A percentile compares a stretch with the other conserved stretches of the same genome.
These are phyloP conservation scores for Metridium senile DNA, from an alignment of 92 coral and sea anemone genomes.

Conservation along the genomic window DNA sequence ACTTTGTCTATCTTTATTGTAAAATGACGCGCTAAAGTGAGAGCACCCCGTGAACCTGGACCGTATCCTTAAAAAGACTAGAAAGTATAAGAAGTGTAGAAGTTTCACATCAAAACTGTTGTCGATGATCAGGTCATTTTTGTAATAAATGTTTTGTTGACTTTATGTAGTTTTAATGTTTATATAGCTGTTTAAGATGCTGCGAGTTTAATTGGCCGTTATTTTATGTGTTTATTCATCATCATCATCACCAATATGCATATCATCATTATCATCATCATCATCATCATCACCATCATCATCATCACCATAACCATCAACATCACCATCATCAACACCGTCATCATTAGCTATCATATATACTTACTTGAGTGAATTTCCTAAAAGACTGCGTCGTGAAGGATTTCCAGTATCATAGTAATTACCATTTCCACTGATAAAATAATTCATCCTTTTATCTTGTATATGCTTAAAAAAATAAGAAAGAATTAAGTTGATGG, in stretches of 20 bases:
- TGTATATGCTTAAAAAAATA: slow-evolving; percentile 72
- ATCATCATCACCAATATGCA: neutral
- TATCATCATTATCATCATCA: neutral
- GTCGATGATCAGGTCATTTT: too few species aligned
- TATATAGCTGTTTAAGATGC: neutral
- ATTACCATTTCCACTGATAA: slow-evolving; percentile 80
- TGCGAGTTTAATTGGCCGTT: neutral
- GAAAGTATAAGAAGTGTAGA: too few species aligned
- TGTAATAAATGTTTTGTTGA: too few species aligned
- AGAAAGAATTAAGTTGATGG: too few species aligned
- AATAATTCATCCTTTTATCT: slow-evolving; percentile 72
- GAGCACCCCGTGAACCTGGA: too few species aligned
- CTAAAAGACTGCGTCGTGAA: slow-evolving; percentile 40
- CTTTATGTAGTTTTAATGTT: too few species aligned
- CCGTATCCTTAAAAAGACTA: too few species aligned
- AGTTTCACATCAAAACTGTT: too few species aligned
- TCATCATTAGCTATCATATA: neutral
- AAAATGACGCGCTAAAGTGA: too few species aligned
- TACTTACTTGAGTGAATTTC: slow-evolving; percentile 74
- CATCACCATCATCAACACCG: neutral
- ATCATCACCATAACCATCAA: neutral
- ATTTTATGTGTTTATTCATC: too few species aligned
- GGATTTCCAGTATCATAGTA: slow-evolving; percentile 33
- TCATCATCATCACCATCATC: neutral
- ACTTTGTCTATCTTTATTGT: too few species aligned